Base-by-base conservation (phyloP, 2,888 invertebrate genomes). In the Tipula confusa region DNA sequence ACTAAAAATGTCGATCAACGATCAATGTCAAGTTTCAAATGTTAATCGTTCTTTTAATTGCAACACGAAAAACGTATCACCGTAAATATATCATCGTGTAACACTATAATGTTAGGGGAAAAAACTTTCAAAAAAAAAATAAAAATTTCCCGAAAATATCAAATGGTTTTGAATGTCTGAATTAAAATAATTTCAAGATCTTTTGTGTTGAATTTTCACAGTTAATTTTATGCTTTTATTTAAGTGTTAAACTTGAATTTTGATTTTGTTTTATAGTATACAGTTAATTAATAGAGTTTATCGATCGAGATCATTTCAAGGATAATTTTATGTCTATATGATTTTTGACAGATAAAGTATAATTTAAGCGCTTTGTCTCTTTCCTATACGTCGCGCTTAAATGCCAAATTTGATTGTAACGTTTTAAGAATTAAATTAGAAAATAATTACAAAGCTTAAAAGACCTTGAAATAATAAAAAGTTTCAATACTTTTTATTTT, bases 401-500 rank as follows among this genome's bases (percentile, higher is more conserved):
- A n/a, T n/a, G 1, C 38, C 13, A 24, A 24, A 7, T 43, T 7
- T 64, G 24, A 24, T 4, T 24, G 64, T 64, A 9, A 64, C n/a
- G n/a, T n/a, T n/a, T n/a, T n/a, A 64, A 64, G 18, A 64, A 2
- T 64, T 64, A 64, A 64, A 64, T 24, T 64, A 64, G 64, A 24
- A 64, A 2, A 24, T 64, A 64, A 64, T 24, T 64, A 64, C 24
- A 24, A n/a, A 24, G 64, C 64, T 3, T 2, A n/a, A 33, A 9
- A 64, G 64, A 24, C 64, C 64, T 64, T 64, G 64, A 64, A 64
- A 24, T 64, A 43, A 43, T n/a, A 43, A 43, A 43, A 15, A 64
- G 24, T 64, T 64, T 64, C 18, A 64, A 64, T 64, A 64, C 64
- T 64, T 64, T 64, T 64, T 64, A 64, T 64, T 64, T 64, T 64